A percentile compares a stretch with the other conserved stretches of the same genome.
Conservation (phyloP, 2,888 invertebrate species). For the Clistopyga incitator region DNA sequence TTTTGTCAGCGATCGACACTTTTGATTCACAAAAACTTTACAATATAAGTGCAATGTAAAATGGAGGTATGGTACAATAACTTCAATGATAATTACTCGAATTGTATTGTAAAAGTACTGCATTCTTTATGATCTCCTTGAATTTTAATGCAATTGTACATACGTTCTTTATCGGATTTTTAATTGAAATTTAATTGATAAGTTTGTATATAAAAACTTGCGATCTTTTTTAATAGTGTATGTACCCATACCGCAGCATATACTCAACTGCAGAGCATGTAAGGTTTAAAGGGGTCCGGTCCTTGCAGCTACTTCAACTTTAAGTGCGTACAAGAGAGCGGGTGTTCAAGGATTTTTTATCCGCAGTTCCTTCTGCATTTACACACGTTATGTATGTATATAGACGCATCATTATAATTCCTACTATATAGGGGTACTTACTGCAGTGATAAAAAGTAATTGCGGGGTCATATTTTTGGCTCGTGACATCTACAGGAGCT, state of each 20-base stretch:
- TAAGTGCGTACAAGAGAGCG: conserved; percentile 8
- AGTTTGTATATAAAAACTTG: too few relatives aligned
- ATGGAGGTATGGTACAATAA: too few relatives aligned
- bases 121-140: too few relatives aligned
- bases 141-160: too few relatives aligned
- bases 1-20: too few relatives aligned
- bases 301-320: conserved; percentile 24
- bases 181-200: too few relatives aligned
- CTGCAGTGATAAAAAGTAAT: conserved; percentile 5
- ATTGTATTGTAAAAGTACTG: too few relatives aligned
- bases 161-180: too few relatives aligned
- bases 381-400: neutral
- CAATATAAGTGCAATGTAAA: too few relatives aligned
- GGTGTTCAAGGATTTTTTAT: conserved; percentile 4
- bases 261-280: neutral
- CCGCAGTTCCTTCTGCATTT: neutral
- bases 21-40: too few relatives aligned
- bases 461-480: neutral
- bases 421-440: neutral
- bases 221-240: too few relatives aligned
- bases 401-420: neutral
- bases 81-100: too few relatives aligned
- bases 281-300: conserved; percentile 12
- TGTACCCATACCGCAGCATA: neutral
- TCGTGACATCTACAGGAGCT: conserved; percentile 1